Conservation (phyloP, 2,888 invertebrate species). For the Chaitophorus viminalis region DNA sequence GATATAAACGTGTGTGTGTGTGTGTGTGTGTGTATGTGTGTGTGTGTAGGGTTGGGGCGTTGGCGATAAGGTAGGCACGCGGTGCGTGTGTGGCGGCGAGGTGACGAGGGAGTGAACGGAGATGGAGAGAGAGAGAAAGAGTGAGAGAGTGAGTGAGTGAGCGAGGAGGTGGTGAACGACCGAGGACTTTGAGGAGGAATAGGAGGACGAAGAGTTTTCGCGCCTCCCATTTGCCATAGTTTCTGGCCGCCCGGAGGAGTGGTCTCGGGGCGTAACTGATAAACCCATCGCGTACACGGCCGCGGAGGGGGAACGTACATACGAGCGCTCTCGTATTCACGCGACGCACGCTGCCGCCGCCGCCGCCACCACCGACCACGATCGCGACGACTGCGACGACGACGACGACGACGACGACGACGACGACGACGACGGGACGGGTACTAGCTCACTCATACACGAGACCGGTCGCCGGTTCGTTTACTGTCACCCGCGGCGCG, state of each 20-base stretch:
- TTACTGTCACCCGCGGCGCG: constrained; percentile 47
- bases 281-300: constrained; percentile 26
- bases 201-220: constrained; percentile 17
- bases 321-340: not conserved
- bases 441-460: constrained; percentile 46
- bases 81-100: not conserved
- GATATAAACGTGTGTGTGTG: not conserved
- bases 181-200: not conserved
- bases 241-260: constrained; percentile 32
- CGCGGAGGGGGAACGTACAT: not conserved
- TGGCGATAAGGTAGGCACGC: not conserved
- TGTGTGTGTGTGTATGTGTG: too few relatives aligned
- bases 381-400: constrained; percentile 12
- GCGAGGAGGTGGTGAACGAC: not conserved
- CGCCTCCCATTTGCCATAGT: constrained; percentile 49
- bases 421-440: constrained; percentile 17
- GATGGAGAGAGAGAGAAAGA: too few relatives aligned
- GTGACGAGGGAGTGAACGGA: not conserved
- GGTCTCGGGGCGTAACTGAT: constrained; percentile 58
- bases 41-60: not conserved
- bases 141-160: not conserved
- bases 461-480: constrained; percentile 59
- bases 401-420: not conserved
- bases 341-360: constrained; percentile 8
- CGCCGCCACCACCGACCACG: constrained; percentile 6